phyloP scores from a whole-genome alignment of 2,113 vertebrate species.

The Diphyllodes magnificus region DNA sequence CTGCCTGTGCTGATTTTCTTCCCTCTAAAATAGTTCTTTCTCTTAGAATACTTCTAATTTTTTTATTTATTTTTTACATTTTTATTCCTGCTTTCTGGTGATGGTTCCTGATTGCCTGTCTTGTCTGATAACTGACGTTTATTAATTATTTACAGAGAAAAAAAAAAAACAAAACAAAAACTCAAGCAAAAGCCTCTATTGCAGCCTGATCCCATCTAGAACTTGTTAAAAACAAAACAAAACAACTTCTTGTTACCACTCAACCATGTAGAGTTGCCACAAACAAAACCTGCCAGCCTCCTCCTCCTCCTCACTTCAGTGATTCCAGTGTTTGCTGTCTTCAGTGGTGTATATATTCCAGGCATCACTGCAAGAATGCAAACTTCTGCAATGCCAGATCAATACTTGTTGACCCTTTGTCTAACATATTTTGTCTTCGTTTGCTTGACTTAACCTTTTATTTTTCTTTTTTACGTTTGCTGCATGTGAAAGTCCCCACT shows the following conservation, averaged over 20 bases:
- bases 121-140: conserved; percentile 89
- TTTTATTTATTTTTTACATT: conserved; percentile 61
- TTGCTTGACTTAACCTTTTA: conserved; percentile 43
- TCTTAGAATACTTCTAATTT: conserved; percentile 62
- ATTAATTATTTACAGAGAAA: conserved; percentile 72
- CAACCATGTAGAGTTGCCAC: conserved; percentile 65
- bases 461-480: conserved; percentile 46
- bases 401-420: conserved; percentile 61
- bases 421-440: conserved; percentile 71
- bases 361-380: conserved; percentile 59
- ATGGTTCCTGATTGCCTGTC: conserved; percentile 99
- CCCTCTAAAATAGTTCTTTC: conserved; percentile 69
- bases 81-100: conserved; percentile 88
- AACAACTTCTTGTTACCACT: conserved; percentile 58
- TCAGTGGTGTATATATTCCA: conserved; percentile 46
- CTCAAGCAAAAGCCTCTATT: conserved; percentile 92
- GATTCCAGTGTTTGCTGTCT: conserved; percentile 53
- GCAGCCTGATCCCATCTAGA: conserved; percentile 96
- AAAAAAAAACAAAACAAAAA: conserved; percentile 45
- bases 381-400: conserved; percentile 56
- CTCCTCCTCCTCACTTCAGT: conserved; percentile 58
- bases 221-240: conserved; percentile 67
- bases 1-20: conserved; percentile 69
- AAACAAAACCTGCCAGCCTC: conserved; percentile 63
- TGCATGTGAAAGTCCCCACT: conserved; percentile 72